These are phyloP conservation scores for Drosophila guanche DNA, from an alignment of 1,140 invertebrate genomes.

Conservation along the genomic window DNA sequence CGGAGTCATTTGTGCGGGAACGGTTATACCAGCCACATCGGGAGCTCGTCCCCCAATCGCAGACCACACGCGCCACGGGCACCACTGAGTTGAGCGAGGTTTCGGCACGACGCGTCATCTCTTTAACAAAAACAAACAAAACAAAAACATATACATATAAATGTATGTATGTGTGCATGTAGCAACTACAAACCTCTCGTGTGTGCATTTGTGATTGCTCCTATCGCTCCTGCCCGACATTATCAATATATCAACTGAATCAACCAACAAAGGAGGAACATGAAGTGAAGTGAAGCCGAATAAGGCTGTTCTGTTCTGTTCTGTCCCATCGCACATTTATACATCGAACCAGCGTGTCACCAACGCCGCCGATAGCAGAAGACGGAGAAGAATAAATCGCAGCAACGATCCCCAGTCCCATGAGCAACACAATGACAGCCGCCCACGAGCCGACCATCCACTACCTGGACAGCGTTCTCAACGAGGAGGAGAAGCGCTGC, in stretches of 20 bases:
- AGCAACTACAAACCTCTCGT: not conserved
- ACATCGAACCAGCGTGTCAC: too few relatives aligned
- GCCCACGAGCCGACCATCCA: conserved; percentile 77
- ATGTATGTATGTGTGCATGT: conserved; percentile 17
- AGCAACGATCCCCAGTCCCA: not conserved
- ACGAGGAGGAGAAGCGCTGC: conserved; percentile 80
- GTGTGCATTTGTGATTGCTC: conserved; percentile 17
- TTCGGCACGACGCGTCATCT: conserved; percentile 3
- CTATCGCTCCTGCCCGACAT: conserved; percentile 26
- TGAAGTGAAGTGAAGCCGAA: conserved; percentile 8
- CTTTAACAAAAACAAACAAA: conserved; percentile 24
- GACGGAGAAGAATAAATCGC: too few relatives aligned
- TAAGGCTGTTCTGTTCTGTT: too few relatives aligned
- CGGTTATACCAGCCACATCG: conserved; percentile 62
- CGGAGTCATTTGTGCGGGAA: conserved; percentile 35
- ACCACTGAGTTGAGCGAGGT: conserved; percentile 37
- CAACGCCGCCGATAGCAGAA: too few relatives aligned
- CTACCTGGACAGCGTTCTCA: conserved; percentile 79
- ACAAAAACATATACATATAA: conserved; percentile 25
- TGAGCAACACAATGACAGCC: conserved; percentile 72
- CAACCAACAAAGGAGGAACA: conserved; percentile 5
- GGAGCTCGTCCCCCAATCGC: conserved; percentile 56
- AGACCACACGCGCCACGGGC: conserved; percentile 53
- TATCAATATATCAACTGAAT: conserved; percentile 31
- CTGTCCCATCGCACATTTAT: conserved; percentile 5